Evolutionary conservation across 1,140 invertebrate genomes (phyloP), one percentile per base, ranked within the genome.

Genomic region (Drosophila truncata): DNA sequence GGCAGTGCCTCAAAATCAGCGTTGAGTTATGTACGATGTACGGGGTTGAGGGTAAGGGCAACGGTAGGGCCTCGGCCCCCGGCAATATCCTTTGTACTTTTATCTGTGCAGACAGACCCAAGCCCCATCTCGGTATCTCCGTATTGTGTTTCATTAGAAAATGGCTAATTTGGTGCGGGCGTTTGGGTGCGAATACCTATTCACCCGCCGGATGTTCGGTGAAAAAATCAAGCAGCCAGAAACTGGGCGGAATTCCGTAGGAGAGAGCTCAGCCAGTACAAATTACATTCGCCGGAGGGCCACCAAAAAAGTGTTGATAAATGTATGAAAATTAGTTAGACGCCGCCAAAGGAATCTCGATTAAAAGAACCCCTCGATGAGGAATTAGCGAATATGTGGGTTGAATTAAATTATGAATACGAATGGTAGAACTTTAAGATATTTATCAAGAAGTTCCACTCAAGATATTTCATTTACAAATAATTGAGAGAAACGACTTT

Each of bases 31-130:
- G 59, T 66, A 52, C 54, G 52, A 67, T 54, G 66, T 69, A n/a
- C n/a, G 63, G 42, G 62, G 61, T 29, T 27, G 27, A 29, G 25
- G 62, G 27, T 44, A 27, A 27, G 33, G 61, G 25, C 49, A 41
- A 14, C 8, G 3, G 8, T 31, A 54, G 46, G 54, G 27, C 47
- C 33, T 73, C 25, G 39, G 29, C 82, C 84, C 44, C 11, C 16
- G 82, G 82, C 83, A 9, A 47, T 72, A 79, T 79, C 71, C 67
- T 72, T 87, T 82, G 74, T 77, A 39, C 78, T 71, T 82, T 82
- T 86, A 86, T 86, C 82, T 69, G 70, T 14, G 47, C 74, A 75
- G 73, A 82, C 64, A 71, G 73, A 54, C 70, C 47, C 49, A 65
- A 29, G 52, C 60, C 31, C 31, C 39, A 33, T 27, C n/a, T 16